Evolutionary conservation across 2,797 vertebrate genomes (phyloP).

Genomic region (Sternotherus odoratus): DNA sequence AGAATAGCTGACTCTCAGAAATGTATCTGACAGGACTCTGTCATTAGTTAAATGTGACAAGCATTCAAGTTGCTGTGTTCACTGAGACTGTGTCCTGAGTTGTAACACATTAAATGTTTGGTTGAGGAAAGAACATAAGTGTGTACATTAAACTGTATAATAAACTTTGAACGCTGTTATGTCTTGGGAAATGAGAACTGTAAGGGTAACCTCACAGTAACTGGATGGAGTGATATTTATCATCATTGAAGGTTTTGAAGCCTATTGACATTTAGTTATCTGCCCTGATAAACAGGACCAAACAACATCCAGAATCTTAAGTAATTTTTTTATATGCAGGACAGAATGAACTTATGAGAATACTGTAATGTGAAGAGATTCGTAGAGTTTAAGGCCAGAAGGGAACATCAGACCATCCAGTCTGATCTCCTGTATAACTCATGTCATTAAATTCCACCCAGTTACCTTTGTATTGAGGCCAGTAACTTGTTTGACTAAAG

Average conservation of each 20-base stretch:
- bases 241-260: background rate
- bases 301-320: background rate
- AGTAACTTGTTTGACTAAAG: background rate
- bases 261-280: background rate
- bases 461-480: background rate
- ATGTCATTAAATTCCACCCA: background rate
- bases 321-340: background rate
- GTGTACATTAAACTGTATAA: background rate
- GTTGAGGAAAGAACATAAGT: background rate
- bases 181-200: background rate
- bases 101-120: rapidly evolving
- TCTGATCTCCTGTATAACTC: background rate
- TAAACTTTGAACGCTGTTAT: background rate
- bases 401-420: background rate
- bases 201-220: background rate
- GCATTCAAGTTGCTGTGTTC: background rate
- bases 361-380: background rate
- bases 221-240: background rate
- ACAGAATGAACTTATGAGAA: background rate
- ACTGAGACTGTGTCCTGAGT: background rate
- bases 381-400: background rate
- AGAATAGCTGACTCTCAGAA: background rate
- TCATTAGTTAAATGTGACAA: rapidly evolving
- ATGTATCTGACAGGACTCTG: background rate
- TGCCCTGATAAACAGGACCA: background rate